These are phyloP conservation scores for Apis dorsata DNA, from an alignment of 1,140 invertebrate species.

Conservation along the genomic window DNA sequence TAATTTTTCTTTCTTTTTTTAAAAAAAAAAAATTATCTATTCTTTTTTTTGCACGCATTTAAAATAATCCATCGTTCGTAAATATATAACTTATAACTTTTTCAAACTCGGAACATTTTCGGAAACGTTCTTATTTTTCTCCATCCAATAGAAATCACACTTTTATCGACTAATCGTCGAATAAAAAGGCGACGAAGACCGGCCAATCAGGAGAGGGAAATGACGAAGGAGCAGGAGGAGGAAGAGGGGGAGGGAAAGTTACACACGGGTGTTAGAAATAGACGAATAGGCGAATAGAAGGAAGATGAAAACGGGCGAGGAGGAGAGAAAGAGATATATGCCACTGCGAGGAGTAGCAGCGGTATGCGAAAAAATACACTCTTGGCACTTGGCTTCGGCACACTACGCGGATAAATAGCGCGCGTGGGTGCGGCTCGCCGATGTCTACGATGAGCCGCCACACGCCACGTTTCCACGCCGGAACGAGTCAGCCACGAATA, in stretches of 20 bases:
- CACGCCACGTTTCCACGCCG: conserved; percentile 65
- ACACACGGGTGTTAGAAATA: conserved; percentile 10
- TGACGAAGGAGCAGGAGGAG: too few relatives aligned
- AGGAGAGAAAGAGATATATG: background rate
- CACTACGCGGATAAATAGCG: conserved; percentile 64
- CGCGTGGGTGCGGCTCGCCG: conserved; percentile 64
- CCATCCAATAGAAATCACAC: too few relatives aligned
- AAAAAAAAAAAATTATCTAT: too few relatives aligned
- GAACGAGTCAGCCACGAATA: conserved; percentile 49
- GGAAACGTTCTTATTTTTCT: too few relatives aligned
- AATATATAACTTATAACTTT: too few relatives aligned
- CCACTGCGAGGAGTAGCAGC: background rate
- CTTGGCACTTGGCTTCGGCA: conserved; percentile 66
- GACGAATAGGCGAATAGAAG: conserved; percentile 21
- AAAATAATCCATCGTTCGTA: too few relatives aligned
- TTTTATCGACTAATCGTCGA: background rate
- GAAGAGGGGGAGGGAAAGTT: background rate
- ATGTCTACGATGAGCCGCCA: conserved; percentile 58
- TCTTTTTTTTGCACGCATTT: too few relatives aligned
- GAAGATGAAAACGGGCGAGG: conserved; percentile 11
- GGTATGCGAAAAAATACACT: conserved; percentile 63
- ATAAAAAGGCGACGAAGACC: background rate
- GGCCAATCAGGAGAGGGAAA: background rate
- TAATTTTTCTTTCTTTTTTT: too few relatives aligned
- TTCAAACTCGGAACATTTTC: too few relatives aligned